phyloP scores from a whole-genome alignment of 2,113 vertebrate genomes.

The Leucoraja erinaceus region DNA sequence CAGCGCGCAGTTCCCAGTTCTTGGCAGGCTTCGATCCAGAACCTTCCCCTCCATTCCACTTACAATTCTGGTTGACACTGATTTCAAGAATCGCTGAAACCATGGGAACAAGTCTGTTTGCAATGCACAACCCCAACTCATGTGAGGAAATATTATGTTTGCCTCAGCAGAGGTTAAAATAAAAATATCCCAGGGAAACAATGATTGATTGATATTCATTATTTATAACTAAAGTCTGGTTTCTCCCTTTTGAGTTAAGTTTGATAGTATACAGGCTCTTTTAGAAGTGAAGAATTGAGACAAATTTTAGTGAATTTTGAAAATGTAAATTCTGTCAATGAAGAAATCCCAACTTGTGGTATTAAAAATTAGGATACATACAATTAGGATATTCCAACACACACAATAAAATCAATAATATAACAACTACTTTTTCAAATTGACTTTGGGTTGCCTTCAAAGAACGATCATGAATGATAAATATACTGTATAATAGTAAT shows the following conservation, averaged over 20 bases:
- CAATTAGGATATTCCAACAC: background rate
- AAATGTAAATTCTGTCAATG: too few species aligned
- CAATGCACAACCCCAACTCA: too few species aligned
- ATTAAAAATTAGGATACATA: background rate
- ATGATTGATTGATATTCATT: background rate
- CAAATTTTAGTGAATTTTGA: background rate
- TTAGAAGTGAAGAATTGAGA: background rate
- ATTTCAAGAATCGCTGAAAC: too few species aligned
- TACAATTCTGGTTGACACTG: too few species aligned
- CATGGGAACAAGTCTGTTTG: too few species aligned
- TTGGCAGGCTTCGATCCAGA: too few species aligned
- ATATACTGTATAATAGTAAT: background rate
- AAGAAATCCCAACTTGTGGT: background rate
- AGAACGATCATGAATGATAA: background rate
- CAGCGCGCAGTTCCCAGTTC: too few species aligned
- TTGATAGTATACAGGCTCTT: background rate
- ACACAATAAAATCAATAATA: background rate
- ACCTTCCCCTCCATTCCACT: too few species aligned
- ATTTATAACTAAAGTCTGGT: background rate
- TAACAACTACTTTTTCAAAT: background rate
- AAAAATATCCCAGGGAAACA: too few species aligned
- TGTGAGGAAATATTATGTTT: too few species aligned
- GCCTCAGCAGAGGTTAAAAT: too few species aligned
- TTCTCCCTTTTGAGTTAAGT: background rate
- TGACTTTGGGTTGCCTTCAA: background rate